Evolutionary conservation across 2,113 vertebrate genomes (phyloP).

Genomic region (Polyodon spathula): DNA sequence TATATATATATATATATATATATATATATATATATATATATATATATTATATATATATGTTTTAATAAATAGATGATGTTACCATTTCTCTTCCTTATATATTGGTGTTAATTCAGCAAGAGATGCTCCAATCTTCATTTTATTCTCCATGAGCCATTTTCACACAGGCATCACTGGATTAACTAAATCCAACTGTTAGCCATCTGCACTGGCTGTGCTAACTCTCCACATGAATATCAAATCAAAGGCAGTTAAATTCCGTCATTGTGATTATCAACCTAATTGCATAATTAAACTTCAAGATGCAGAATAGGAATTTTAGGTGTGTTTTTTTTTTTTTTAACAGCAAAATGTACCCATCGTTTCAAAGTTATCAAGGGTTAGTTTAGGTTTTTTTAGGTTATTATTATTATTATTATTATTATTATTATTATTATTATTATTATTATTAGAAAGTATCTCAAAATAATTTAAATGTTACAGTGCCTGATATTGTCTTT

Average conservation of each 20-base stretch:
- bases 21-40: no score
- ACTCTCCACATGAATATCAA: constrained; percentile 48
- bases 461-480: no score
- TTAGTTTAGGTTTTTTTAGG: constrained; percentile 42
- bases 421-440: no score
- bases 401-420: constrained; percentile 31
- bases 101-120: constrained; percentile 12
- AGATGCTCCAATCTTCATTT: constrained; percentile 32
- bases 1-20: no score
- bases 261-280: constrained; percentile 46
- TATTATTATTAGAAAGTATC: constrained; percentile 29
- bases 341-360: constrained; percentile 36
- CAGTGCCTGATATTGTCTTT: no score
- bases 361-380: constrained; percentile 27
- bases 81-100: constrained; percentile 21
- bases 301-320: constrained; percentile 39
- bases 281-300: constrained; percentile 44
- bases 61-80: constrained; percentile 21
- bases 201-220: constrained; percentile 29
- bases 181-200: constrained; percentile 29
- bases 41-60: no score
- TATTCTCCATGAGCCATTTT: constrained; percentile 28
- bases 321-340: constrained; percentile 31
- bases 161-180: constrained; percentile 27
- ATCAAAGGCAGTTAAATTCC: constrained; percentile 51